Evolutionary conservation across 2,888 invertebrate species (phyloP), one percentile per base, ranked within the genome.

Genomic region (Noctuana brunneofusca): DNA sequence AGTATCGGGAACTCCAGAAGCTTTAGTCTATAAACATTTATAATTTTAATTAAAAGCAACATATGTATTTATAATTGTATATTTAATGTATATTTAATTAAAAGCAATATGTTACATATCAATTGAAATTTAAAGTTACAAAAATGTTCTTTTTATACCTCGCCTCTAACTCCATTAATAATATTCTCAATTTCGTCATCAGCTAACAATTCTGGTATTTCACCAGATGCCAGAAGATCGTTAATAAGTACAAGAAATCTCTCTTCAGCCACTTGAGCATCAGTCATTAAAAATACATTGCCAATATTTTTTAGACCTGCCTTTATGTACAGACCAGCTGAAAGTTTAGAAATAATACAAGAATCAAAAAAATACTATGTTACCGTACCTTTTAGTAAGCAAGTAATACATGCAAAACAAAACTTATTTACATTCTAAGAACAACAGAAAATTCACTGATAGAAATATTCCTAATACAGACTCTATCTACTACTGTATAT

Each of bases 111-210:
- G 14, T n/a, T 35, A 35, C 38, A 41, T 8, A 8, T 6, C 38
- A 16, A 16, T 41, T 41, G 1, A 38, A 6, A 14, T 14, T n/a
- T 14, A 41, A 41, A 16, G 4, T 16, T 41, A 14, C 14, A 41
- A 16, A 41, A 18, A 35, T 3, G 6, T n/a, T n/a, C 11, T n/a
- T n/a, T n/a, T n/a, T n/a, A 54, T 30, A 95, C 95, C 90, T 96
- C 96, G 66, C 94, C 94, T 68, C 94, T 91, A 9, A 98, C 93
- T 0, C 94, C 94, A 68, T 93, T 94, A 18, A 98, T 94, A 46
- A 98, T 94, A 75, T 96, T 96, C 71, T 98, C 98, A 0, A 96
- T 89, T 75, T 98, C 98, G 72, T 98, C 98, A 78, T 98, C 98
- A 0, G 96, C 92, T 70, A 98, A 94, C 54, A 98, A 89, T 69